phyloP scores from a whole-genome alignment of 2,113 vertebrate species.

The Perccottus glenii region DNA sequence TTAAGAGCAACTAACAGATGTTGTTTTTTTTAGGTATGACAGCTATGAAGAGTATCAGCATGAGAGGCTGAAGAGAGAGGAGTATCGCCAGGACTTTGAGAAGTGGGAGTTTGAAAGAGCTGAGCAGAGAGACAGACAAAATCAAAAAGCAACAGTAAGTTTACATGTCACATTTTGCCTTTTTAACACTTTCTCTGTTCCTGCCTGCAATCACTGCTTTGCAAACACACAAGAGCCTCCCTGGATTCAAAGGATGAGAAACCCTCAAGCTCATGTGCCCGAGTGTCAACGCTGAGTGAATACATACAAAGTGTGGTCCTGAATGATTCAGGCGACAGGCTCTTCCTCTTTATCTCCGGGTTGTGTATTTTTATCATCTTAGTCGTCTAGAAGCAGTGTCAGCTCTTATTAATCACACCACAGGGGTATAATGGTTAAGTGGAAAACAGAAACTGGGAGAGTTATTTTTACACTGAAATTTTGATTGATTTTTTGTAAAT shows the following conservation, averaged over 20 bases:
- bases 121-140: slow-evolving; percentile 91
- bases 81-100: slow-evolving; percentile 90
- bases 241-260: slow-evolving; percentile 48
- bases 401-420: slow-evolving; percentile 76
- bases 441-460: slow-evolving; percentile 50
- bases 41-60: slow-evolving; percentile 98
- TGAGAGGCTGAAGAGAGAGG: slow-evolving; percentile 94
- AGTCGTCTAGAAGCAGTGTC: slow-evolving; percentile 66
- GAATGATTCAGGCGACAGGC: slow-evolving; percentile 75
- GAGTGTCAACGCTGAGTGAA: slow-evolving; percentile 50
- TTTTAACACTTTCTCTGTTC: slow-evolving; percentile 5
- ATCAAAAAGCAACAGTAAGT: slow-evolving; percentile 96
- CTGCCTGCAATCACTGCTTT: slow-evolving; percentile 41
- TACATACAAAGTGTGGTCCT: slow-evolving; percentile 69
- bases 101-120: slow-evolving; percentile 93
- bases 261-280: slow-evolving; percentile 55
- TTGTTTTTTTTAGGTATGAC: slow-evolving; percentile 83
- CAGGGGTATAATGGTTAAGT: slow-evolving; percentile 53
- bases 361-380: slow-evolving; percentile 75
- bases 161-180: slow-evolving; percentile 15
- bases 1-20: too few relatives aligned
- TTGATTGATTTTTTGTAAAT: too few relatives aligned
- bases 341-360: slow-evolving; percentile 70
- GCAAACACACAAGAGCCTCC: slow-evolving; percentile 36
- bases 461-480: not conserved